Evolutionary conservation across 2,113 vertebrate genomes (phyloP).

Genomic region (Prionailurus bengalensis): DNA sequence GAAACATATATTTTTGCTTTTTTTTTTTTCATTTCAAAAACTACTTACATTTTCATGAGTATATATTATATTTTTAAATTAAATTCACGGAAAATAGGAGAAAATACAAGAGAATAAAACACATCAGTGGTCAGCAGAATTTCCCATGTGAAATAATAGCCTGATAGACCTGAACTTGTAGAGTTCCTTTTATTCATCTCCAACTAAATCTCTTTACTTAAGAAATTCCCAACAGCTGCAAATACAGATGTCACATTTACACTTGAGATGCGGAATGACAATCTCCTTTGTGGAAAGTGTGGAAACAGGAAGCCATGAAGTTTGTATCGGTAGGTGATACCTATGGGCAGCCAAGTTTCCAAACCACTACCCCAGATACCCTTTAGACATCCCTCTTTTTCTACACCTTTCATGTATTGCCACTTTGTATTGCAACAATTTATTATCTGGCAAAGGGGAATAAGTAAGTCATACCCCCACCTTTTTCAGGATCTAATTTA

Average conservation of each 20-base stretch:
- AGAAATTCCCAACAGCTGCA: neutral
- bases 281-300: neutral
- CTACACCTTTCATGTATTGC: neutral
- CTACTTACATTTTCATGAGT: neutral
- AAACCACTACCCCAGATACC: neutral
- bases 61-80: neutral
- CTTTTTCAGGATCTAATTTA: neutral
- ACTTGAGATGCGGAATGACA: neutral
- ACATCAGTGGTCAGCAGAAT: neutral
- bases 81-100: neutral
- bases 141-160: neutral
- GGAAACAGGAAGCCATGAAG: neutral
- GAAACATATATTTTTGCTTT: neutral
- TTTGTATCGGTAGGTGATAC: neutral
- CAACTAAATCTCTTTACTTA: neutral
- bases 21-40: neutral
- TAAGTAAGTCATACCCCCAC: too few species aligned
- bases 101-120: neutral
- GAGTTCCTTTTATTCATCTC: neutral
- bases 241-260: neutral
- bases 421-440: neutral
- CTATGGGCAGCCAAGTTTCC: neutral
- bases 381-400: neutral
- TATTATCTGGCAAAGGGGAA: neutral
- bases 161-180: neutral